Evolutionary conservation across 2,888 invertebrate species (phyloP).

Genomic region (Melikaiella ostensackeni): DNA sequence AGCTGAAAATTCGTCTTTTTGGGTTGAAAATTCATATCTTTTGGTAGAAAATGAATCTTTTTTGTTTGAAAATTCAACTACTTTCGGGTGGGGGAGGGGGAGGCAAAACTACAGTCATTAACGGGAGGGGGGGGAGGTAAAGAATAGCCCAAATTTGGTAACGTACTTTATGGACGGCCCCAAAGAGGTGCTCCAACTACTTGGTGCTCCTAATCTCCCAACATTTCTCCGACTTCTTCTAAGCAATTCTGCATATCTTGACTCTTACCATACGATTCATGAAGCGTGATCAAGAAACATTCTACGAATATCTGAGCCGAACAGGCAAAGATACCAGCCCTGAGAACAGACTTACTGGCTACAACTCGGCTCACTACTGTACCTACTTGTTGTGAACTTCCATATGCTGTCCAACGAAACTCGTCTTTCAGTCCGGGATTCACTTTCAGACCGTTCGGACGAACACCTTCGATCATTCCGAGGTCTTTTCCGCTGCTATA

Average conservation of each 20-base stretch:
- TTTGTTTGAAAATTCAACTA: too few relatives aligned
- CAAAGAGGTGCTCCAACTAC: too few relatives aligned
- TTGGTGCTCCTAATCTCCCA: too few relatives aligned
- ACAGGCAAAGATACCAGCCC: not conserved
- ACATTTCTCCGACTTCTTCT: not conserved
- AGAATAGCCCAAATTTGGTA: too few relatives aligned
- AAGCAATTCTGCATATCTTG: not conserved
- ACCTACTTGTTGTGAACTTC: not conserved
- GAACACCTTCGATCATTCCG: slow-evolving; percentile 50
- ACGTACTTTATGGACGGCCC: too few relatives aligned
- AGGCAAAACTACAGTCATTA: too few relatives aligned
- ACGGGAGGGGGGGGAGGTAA: too few relatives aligned
- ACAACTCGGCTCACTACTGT: not conserved
- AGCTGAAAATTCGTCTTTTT: too few relatives aligned
- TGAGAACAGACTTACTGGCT: not conserved
- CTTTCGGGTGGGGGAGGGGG: too few relatives aligned
- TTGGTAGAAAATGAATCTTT: too few relatives aligned
- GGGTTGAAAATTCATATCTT: too few relatives aligned
- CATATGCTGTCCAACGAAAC: slow-evolving; percentile 56
- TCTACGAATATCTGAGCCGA: not conserved
- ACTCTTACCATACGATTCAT: not conserved
- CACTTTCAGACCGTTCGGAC: slow-evolving; percentile 69
- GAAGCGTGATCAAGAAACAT: not conserved
- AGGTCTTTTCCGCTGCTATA: not conserved
- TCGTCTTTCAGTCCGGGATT: slow-evolving; percentile 66